Conservation (phyloP, 2,113 vertebrate species). For the Seriola quinqueradiata region DNA sequence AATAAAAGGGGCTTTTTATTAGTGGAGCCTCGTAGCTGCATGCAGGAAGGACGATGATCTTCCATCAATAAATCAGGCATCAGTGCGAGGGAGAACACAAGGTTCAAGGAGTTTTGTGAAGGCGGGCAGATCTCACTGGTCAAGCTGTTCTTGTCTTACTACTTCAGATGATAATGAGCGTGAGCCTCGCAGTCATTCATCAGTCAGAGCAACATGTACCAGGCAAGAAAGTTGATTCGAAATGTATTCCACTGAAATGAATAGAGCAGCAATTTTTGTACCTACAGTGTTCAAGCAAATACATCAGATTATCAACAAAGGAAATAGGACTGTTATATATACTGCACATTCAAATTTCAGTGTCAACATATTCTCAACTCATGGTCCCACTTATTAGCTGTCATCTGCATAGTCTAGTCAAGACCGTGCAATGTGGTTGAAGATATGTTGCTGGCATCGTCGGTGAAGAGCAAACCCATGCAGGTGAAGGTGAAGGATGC, state of each 20-base stretch:
- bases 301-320: too few species aligned
- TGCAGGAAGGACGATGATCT: neutral
- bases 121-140: neutral
- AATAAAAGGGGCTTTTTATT: slow-evolving; percentile 7
- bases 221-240: neutral
- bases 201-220: neutral
- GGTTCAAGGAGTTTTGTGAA: neutral
- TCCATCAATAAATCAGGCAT: slow-evolving; percentile 1
- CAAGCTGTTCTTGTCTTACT: neutral
- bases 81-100: neutral
- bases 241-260: neutral
- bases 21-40: neutral
- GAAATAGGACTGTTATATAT: too few species aligned
- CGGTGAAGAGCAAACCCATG: too few species aligned
- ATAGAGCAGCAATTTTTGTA: neutral
- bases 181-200: neutral
- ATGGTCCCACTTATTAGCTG: too few species aligned
- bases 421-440: too few species aligned
- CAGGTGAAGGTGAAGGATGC: neutral
- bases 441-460: too few species aligned
- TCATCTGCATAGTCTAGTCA: too few species aligned
- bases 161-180: neutral
- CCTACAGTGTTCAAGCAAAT: too few species aligned
- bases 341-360: neutral
- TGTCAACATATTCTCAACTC: neutral